Evolutionary conservation across 2,888 invertebrate genomes (phyloP), one percentile per base, ranked within the genome.

Genomic region (Hirudinaria manillensis): DNA sequence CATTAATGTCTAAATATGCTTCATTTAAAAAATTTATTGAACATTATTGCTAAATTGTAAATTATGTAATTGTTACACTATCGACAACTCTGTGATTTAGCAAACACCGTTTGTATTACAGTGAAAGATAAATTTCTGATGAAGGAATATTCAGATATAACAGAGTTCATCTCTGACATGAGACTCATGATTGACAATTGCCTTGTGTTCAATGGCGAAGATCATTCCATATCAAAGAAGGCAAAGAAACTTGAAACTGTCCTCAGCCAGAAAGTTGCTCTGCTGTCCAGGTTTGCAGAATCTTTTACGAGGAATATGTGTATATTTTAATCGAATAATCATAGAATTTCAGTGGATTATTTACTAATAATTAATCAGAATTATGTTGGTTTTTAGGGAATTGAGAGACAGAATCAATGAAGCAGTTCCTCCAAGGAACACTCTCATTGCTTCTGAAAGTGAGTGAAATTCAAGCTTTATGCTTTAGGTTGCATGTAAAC

Each of bases 121-220:
- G 86, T 87, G 80, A 81, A 83, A 75, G 81, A 82, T 51, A 84
- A 85, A 76, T 84, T 86, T 79, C 80, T 83, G 34, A 79, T 79
- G 6, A 79, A 82, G 6, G 81, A 83, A 71, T 88, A 88, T 79
- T 78, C 77, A 1, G 82, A 81, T 13, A 83, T 88, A n/a, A 84
- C 85, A 53, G 85, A 87, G 67, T 84, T 87, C 80, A 84, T 87
- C 10, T 81, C 81, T 13, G 88, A 88, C 80, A 82, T 88, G 70
- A 83, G 87, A 10, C 81, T 85, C 55, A 86, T 88, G 84, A 80
- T 88, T 67, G 86, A 87, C 78, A 88, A 88, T 78, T 87, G 87
- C 79, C 87, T 87, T 78, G 84, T 86, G 24, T 88, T 84, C 80
- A 86, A 87, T 83, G 88, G 87, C 24, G 84, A 85, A 0, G 82